Evolutionary conservation across 2,888 invertebrate genomes (phyloP).

Genomic region (Sturmia bella): DNA sequence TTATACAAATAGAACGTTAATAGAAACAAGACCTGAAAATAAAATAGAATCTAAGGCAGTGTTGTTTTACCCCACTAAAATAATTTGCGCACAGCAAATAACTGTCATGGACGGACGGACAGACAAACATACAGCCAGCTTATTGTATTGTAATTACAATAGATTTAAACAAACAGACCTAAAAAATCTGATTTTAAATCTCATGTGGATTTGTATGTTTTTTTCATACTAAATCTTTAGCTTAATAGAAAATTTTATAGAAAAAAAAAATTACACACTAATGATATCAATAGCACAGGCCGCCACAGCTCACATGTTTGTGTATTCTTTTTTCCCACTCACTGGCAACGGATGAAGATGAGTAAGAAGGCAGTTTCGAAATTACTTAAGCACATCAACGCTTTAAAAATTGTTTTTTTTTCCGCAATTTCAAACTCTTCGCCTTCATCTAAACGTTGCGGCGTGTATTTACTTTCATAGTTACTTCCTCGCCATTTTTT

Average conservation of each 20-base stretch:
- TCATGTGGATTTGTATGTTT: slow-evolving; percentile 26
- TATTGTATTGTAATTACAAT: slow-evolving; percentile 47
- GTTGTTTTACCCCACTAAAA: slow-evolving; percentile 18
- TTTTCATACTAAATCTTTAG: slow-evolving; percentile 1
- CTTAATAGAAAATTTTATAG: background rate
- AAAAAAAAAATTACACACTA: slow-evolving; percentile 23
- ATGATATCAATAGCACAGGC: slow-evolving; percentile 36
- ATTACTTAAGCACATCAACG: background rate
- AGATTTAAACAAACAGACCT: slow-evolving; percentile 14
- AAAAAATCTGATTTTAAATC: slow-evolving; percentile 10
- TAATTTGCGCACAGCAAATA: slow-evolving; percentile 11
- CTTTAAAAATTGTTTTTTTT: too few relatives aligned
- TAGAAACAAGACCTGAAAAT: background rate
- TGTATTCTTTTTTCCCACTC: background rate
- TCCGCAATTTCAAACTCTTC: too few relatives aligned
- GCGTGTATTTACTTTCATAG: too few relatives aligned
- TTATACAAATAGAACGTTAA: background rate
- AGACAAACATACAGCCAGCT: too few relatives aligned
- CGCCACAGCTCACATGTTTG: slow-evolving; percentile 4
- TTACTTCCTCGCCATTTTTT: too few relatives aligned
- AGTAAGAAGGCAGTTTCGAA: background rate
- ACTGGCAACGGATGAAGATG: background rate
- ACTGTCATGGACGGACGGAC: too few relatives aligned
- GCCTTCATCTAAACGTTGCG: too few relatives aligned
- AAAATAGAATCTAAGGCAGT: background rate